Evolutionary conservation across 1,140 invertebrate species (phyloP).

Genomic region (Leptinotarsa texana): DNA sequence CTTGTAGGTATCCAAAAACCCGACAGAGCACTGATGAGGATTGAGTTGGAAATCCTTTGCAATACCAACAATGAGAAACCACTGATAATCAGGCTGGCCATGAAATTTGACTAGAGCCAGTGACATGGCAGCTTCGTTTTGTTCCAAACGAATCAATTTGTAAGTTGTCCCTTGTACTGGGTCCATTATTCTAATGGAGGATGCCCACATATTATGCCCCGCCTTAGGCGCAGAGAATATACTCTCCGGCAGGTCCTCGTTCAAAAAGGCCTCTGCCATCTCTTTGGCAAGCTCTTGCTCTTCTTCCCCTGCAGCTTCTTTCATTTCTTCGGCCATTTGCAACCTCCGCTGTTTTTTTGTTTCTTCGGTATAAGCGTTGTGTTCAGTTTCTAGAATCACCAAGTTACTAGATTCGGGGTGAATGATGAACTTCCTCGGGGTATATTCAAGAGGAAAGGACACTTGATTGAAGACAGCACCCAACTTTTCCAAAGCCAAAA

Average conservation of each 20-base stretch:
- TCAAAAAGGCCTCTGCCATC: conserved; percentile 95
- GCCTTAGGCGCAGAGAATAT: conserved; percentile 96
- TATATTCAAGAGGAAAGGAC: conserved; percentile 89
- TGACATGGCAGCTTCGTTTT: conserved; percentile 91
- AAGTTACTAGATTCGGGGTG: conserved; percentile 92
- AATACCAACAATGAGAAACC: conserved; percentile 83
- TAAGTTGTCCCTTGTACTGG: conserved; percentile 81
- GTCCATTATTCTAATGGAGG: conserved; percentile 88
- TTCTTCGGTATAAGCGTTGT: conserved; percentile 97
- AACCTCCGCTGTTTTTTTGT: conserved; percentile 90
- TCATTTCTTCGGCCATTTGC: conserved; percentile 91
- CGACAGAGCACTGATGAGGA: conserved; percentile 77
- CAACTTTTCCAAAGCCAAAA: conserved; percentile 96
- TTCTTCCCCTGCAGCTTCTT: conserved; percentile 92
- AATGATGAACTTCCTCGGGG: conserved; percentile 93
- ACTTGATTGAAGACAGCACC: conserved; percentile 98
- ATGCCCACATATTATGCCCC: conserved; percentile 96
- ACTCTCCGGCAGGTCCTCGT: conserved; percentile 91
- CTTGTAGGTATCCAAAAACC: conserved; percentile 88
- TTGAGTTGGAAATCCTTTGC: conserved; percentile 90
- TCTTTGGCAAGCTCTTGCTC: conserved; percentile 94
- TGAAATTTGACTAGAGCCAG: conserved; percentile 70
- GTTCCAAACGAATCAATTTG: conserved; percentile 82
- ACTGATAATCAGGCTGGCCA: conserved; percentile 67
- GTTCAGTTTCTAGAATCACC: conserved; percentile 94